These are phyloP conservation scores for Chiroxiphia lanceolata DNA, from an alignment of 2,797 vertebrate species.

Conservation along the genomic window DNA sequence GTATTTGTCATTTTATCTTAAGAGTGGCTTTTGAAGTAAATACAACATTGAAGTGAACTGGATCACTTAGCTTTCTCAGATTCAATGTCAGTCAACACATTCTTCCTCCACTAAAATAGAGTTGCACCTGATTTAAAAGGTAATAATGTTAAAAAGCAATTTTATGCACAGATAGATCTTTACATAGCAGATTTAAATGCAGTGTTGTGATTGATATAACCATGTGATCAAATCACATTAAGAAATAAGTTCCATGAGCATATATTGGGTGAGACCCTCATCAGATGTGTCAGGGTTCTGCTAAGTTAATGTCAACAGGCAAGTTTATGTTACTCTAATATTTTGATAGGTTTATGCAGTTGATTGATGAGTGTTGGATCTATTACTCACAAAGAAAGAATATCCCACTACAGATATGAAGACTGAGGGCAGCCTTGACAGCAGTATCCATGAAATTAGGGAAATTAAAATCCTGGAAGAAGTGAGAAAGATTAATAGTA, in stretches of 20 bases:
- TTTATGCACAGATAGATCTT: neutral
- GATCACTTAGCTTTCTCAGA: neutral
- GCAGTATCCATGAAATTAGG: neutral
- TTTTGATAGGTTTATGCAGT: neutral
- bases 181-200: neutral
- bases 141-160: neutral
- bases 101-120: neutral
- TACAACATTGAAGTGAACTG: neutral
- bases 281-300: neutral
- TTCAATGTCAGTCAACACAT: neutral
- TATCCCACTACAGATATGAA: neutral
- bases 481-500: neutral
- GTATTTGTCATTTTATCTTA: neutral
- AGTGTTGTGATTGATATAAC: neutral
- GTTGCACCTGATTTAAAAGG: neutral
- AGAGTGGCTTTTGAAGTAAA: neutral
- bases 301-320: neutral
- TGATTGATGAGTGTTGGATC: neutral
- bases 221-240: neutral
- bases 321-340: neutral
- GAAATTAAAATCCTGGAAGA: neutral
- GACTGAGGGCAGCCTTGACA: neutral
- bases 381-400: neutral
- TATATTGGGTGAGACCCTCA: neutral
- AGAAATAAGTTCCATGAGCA: neutral